Conservation (phyloP, 2,113 vertebrate species). For the Platycercus adscitus region DNA sequence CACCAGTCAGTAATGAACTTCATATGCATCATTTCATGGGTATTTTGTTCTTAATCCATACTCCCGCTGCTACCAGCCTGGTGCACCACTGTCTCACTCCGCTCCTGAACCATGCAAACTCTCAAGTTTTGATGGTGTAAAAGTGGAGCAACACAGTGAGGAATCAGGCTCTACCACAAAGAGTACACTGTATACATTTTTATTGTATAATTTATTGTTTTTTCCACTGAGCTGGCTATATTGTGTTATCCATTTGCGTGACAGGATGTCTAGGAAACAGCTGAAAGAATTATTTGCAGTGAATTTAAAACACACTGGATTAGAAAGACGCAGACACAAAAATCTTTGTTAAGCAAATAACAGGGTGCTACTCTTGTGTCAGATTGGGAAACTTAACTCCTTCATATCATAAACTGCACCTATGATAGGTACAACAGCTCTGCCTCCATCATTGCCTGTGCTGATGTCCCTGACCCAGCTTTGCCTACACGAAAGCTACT, state of each 20-base stretch:
- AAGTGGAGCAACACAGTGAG: not conserved
- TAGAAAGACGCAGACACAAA: constrained; percentile 52
- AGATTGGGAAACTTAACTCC: constrained; percentile 55
- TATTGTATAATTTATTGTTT: constrained; percentile 62
- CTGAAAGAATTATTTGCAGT: constrained; percentile 74
- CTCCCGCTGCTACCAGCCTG: not conserved
- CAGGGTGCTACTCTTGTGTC: constrained; percentile 32
- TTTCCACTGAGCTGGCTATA: constrained; percentile 68
- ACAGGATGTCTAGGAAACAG: constrained; percentile 74
- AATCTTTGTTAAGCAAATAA: constrained; percentile 67
- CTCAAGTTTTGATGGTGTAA: not conserved
- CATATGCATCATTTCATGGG: constrained; percentile 1
- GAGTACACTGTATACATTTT: constrained; percentile 49
- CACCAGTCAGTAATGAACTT: constrained; percentile 39
- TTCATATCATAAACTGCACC: constrained; percentile 26
- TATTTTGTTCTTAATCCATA: constrained; percentile 18
- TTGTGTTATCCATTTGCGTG: constrained; percentile 71
- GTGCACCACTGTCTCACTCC: not conserved
- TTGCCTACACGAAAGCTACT: not conserved
- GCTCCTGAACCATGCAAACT: not conserved
- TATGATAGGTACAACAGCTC: constrained; percentile 41
- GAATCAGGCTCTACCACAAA: not conserved
- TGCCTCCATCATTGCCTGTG: not conserved
- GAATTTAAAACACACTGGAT: constrained; percentile 65
- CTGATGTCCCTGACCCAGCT: not conserved